Base-by-base conservation (phyloP, 2,888 invertebrate species). In the Eurois occulta region DNA sequence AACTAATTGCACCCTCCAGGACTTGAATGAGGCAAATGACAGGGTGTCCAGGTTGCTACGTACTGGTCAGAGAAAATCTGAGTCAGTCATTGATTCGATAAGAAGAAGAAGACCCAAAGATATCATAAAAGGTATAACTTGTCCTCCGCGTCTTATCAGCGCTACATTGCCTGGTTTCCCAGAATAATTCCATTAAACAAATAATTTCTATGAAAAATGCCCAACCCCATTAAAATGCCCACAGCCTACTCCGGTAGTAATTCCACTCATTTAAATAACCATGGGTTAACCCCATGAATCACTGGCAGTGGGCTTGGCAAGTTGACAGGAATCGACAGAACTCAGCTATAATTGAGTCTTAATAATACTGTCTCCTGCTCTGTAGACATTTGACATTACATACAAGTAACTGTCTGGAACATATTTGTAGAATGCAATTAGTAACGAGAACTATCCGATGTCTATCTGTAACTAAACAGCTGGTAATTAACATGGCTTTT, bases 241-340 rank as follows among this genome's bases (percentile, higher is more conserved):
- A 38, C 60, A 84, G 60, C 38, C 52, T 43, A 68, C 48, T 62
- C 52, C 68, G 38, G 55, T 52, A 70, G 55, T 69, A 64, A 74
- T 72, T 77, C 65, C 32, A 46, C 66, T 77, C 32, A 65, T 76
- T 77, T 69, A 68, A 75, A 78, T 76, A 79, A 76, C 77, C 73
- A 77, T 80, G 83, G 83, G 80, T 21, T 77, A 83, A 69, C 71
- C 88, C 84, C 74, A 76, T 86, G 87, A 88, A 81, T 88, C 87
- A 88, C 76, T 41, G 13, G 65, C 43, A 60, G 24, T 75, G 62
- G 77, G 71, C 75, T 86, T 88, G 88, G 87, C 87, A 86, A 77
- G 58, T 58, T 82, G 80, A 77, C 85, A 85, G 75, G 69, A 77
- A 52, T 76, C 52, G 76, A 62, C 35, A 64, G 21, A 11, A 41